Conservation (phyloP, 2,888 invertebrate genomes). For the Prenolepis imparis region DNA sequence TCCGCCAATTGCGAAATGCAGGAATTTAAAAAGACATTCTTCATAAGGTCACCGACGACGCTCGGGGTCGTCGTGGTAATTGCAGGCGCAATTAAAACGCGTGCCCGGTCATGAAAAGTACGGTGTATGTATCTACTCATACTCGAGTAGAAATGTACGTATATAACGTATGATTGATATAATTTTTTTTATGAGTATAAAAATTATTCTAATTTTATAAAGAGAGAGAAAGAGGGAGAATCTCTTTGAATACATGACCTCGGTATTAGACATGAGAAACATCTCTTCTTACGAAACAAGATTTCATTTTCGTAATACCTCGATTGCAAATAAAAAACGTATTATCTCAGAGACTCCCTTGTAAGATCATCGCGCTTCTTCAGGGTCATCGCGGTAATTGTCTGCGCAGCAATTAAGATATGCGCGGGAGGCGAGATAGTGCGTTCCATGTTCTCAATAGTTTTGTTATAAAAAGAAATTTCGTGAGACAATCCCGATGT, state of each 20-base stretch:
- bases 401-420: slow-evolving; percentile 35
- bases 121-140: not conserved
- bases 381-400: slow-evolving; percentile 50
- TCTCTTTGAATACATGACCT: not conserved
- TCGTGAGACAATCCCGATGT: not conserved
- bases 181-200: not conserved
- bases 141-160: not conserved
- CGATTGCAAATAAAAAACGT: slow-evolving; percentile 38
- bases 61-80: slow-evolving; percentile 69
- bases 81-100: slow-evolving; percentile 57
- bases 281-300: not conserved
- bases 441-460: not conserved
- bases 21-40: slow-evolving; percentile 73
- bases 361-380: slow-evolving; percentile 20
- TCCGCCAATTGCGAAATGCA: slow-evolving; percentile 81
- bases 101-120: slow-evolving; percentile 19
- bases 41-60: slow-evolving; percentile 66
- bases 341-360: slow-evolving; percentile 24
- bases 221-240: not conserved
- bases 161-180: not conserved
- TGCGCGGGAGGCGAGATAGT: slow-evolving; percentile 20
- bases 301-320: slow-evolving; percentile 37
- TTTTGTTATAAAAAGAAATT: not conserved
- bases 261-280: not conserved
- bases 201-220: not conserved